phyloP scores from a whole-genome alignment of 2,113 vertebrate genomes.

The Lycocorax pyrrhopterus region DNA sequence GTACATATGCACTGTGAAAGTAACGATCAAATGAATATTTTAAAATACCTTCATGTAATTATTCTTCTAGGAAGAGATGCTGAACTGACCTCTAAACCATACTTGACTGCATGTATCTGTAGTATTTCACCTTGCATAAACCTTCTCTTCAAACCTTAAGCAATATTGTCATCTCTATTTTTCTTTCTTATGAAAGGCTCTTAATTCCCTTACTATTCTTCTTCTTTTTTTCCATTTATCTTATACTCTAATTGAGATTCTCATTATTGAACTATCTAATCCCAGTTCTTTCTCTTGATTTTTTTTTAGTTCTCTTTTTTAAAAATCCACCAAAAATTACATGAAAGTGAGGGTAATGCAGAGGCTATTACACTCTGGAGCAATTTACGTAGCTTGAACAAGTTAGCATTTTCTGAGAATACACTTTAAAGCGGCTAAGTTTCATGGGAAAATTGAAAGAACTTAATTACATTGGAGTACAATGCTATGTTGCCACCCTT shows the following conservation, averaged over 20 bases:
- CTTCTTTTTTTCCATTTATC: not conserved
- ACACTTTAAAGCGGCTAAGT: not conserved
- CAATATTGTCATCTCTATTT: not conserved
- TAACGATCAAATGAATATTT: not conserved
- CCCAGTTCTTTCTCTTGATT: not conserved
- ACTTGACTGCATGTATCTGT: not conserved
- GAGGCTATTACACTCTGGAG: not conserved
- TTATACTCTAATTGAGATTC: not conserved
- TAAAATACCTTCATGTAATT: not conserved
- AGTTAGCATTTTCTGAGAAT: not conserved
- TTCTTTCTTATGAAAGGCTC: not conserved
- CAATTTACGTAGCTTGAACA: not conserved
- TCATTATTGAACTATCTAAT: not conserved
- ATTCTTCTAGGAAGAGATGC: not conserved
- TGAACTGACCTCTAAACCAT: not conserved
- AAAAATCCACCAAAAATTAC: not conserved
- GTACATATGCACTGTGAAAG: not conserved
- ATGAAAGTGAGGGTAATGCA: not conserved
- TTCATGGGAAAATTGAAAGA: conserved; percentile 42
- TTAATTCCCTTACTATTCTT: not conserved
- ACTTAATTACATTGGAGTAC: conserved; percentile 9
- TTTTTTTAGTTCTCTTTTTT: not conserved
- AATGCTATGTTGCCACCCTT: not conserved
- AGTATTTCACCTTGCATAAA: not conserved
- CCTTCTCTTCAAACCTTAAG: not conserved